Conservation (phyloP, 2,113 vertebrate species). For the Lycocorax pyrrhopterus region DNA sequence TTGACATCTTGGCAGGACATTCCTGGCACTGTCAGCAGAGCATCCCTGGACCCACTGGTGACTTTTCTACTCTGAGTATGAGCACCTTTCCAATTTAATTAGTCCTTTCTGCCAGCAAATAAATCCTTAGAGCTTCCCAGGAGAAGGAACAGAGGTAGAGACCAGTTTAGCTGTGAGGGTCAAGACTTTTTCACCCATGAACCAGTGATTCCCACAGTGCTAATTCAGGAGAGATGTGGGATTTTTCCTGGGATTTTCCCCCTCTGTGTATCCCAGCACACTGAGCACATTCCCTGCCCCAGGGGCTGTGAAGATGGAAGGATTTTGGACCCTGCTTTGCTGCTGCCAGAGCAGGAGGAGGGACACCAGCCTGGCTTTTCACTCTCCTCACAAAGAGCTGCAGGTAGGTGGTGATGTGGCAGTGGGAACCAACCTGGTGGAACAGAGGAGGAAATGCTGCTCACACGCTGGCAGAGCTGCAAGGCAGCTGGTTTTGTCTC, state of each 20-base stretch:
- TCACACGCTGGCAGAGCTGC: neutral
- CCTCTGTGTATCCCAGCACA: neutral
- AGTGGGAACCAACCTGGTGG: neutral
- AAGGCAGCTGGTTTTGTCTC: neutral
- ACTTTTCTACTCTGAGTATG: neutral
- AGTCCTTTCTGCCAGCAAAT: neutral
- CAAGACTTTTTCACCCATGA: neutral
- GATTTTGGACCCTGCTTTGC: neutral
- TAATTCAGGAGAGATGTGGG: neutral
- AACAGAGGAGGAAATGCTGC: neutral
- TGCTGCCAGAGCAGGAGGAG: neutral
- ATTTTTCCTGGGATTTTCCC: neutral
- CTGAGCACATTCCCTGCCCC: neutral
- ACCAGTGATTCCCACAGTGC: neutral
- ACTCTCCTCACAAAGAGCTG: neutral
- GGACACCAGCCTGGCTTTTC: neutral
- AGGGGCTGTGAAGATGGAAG: neutral
- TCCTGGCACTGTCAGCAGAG: neutral
- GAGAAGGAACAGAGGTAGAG: neutral
- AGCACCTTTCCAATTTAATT: neutral
- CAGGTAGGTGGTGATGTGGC: neutral
- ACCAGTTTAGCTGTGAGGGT: neutral
- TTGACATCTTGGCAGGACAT: fast-evolving
- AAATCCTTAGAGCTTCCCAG: neutral
- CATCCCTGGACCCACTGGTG: neutral